Base-by-base conservation (phyloP, 2,797 vertebrate species). In the Glyptemys insculpta region DNA sequence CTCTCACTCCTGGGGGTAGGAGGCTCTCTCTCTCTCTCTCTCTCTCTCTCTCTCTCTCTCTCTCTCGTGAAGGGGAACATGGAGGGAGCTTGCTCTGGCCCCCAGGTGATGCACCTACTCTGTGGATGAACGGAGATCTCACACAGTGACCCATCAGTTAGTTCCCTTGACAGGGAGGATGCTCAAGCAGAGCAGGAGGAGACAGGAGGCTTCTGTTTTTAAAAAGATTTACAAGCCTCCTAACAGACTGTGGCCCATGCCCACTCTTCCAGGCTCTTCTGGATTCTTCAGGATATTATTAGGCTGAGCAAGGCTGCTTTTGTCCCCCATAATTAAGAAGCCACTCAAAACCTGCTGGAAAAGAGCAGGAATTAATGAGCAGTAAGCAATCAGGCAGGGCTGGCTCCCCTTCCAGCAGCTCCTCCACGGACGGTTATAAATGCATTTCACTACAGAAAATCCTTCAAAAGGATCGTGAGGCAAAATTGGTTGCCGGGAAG, bases 311-410 rank as follows among this genome's bases (percentile, higher is more conserved):
- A 1, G 31, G 34, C 57, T 5, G 29, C 34, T 0, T 16, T 86
- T 76, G 49, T 19, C 65, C 82, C 2, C 0, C 0, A 3, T 37
- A 44, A 90, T 86, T 87, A 53, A 9, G 74, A 83, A 80, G 56
- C 54, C 25, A 1, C 50, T 89, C 5, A 53, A 86, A 76, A 47
- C 16, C 52, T 1, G 27, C 72, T 37, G 88, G 57, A 37, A 81
- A 86, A 89, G 57, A 74, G 44, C 90, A 83, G n/a, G 7, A 44
- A 6, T 62, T 4, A 34, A 2, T 79, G 89, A 41, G 65, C 1
- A 0, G 11, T 76, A 37, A 88, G 62, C 6, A 2, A 19, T 0
- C 14, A 1, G 2, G 34, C 52, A 72, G 27, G 44, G 29, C 12
- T 41, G 1, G 23, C 21, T 80, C 31, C 10, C 5, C 62, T 19